Base-by-base conservation (phyloP, 2,113 vertebrate genomes). In the Brachyistius frenatus region DNA sequence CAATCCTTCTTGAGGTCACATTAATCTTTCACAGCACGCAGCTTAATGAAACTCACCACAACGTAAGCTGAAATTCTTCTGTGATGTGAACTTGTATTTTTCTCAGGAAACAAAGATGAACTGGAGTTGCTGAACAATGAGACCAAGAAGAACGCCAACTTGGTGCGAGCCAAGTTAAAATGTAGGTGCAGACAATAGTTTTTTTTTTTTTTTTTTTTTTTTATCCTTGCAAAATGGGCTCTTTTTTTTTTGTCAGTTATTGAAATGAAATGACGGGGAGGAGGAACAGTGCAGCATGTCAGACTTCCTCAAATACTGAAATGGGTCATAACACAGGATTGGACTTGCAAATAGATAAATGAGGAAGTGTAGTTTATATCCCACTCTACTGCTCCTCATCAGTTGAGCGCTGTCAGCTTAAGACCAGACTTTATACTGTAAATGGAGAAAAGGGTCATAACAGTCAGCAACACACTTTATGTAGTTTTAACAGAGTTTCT, bases 91-190 rank as follows among this genome's bases (percentile, higher is more conserved):
- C 3, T 14, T 57, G 0, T 7, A 56, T 56, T 81, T 33, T 85
- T 78, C 11, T 46, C 78, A 98, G 97, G 92, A 90, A 94, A 91
- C 15, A 97, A 96, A 90, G 93, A 95, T 35, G 95, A 97, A 52
- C 93, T 99, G 77, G 95, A 97, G 90, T 92, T 93, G 68, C 88
- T 97, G 73, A 97, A 95, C 83, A 94, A 90, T 73, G 96, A 97
- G 80, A 96, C 96, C 88, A 97, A 96, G 93, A 95, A 88, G 84
- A 95, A 91, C 1, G 96, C 95, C 13, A 94, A 94, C 75, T 85
- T 93, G 70, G 84, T 97, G 44, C 91, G 91, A 70, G 88, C 91
- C 54, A 96, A 93, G 80, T 89, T 99, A 81, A 96, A 96, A 86
- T 44, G 94, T 95, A 73, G 84, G 94, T 67, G 8, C 5, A 46